Conservation (phyloP, 2,797 vertebrate genomes). For the Graptemys geographica region DNA sequence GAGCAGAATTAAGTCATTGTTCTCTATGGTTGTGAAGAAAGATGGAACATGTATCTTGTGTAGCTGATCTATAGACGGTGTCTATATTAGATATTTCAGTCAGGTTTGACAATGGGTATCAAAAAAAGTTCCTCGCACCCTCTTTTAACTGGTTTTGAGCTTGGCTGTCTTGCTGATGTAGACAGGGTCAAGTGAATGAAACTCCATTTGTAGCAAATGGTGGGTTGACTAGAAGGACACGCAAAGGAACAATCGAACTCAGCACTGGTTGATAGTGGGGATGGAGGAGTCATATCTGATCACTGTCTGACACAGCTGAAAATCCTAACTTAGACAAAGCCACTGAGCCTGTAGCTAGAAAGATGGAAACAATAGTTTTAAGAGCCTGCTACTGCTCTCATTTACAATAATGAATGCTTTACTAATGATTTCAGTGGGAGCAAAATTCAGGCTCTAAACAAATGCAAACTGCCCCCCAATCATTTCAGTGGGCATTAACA, state of each 20-base stretch:
- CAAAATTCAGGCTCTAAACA: background rate
- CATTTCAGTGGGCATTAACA: background rate
- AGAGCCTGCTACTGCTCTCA: accelerated
- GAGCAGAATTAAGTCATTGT: background rate
- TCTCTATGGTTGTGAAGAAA: background rate
- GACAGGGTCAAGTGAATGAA: background rate
- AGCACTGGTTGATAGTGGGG: background rate
- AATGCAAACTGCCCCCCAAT: background rate
- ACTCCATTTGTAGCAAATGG: background rate
- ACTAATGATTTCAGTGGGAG: background rate
- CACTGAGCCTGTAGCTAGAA: background rate
- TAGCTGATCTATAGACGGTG: background rate
- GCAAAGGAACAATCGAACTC: background rate
- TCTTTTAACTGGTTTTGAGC: accelerated
- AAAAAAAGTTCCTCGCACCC: background rate
- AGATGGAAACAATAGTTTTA: background rate
- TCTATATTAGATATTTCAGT: background rate
- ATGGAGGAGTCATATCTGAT: background rate
- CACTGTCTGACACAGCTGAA: accelerated
- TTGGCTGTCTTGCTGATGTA: accelerated
- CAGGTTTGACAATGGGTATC: background rate
- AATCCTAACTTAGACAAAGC: background rate
- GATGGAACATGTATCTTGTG: accelerated
- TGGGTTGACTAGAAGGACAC: background rate
- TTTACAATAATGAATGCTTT: background rate